Base-by-base conservation (phyloP, 2,888 invertebrate genomes). In the Caenorhabditis becei region DNA sequence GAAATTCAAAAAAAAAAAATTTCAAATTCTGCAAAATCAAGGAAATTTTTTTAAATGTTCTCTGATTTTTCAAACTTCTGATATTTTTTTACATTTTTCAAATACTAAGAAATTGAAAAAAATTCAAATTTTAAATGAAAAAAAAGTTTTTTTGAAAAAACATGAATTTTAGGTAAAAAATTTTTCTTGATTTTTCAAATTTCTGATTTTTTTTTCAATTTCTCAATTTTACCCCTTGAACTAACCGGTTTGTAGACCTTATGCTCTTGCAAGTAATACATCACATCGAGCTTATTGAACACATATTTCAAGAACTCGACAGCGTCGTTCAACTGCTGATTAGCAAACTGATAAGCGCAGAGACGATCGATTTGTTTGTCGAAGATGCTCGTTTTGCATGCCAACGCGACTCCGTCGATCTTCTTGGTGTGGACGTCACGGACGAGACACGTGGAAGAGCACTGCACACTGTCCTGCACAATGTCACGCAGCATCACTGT, bases 331-430 rank as follows among this genome's bases (percentile, higher is more conserved):
- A 87, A 74, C 11, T 62, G 67, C 51, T 83, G 78, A 32, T 82
- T 63, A 5, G 63, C 49, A 69, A 87, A 86, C 16, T 75, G 62
- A 56, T 87, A 86, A 20, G 66, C 56, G 53, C 84, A 87, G 0
- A 87, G 78, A 14, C 86, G 82, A 51, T 87, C 87, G 54, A 87
- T 69, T 80, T 85, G 72, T n/a, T 75, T 80, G 41, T 87, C 87
- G 28, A 87, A 83, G 14, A 85, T 51, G 3, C 66, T 49, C 4
- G 83, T 63, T 44, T 78, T 70, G 53, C 84, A 77, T 20, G 86
- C 83, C 47, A 87, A 56, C 16, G 78, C 82, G n/a, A 87, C 75
- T 51, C 86, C 87, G 24, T 82, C 61, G 49, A 86, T 66, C 20
- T 67, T 16, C 11, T 67, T 71, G 14, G 66, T 67, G 16, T 56